Base-by-base conservation (phyloP, 2,797 vertebrate genomes). In the Mycteria americana region DNA sequence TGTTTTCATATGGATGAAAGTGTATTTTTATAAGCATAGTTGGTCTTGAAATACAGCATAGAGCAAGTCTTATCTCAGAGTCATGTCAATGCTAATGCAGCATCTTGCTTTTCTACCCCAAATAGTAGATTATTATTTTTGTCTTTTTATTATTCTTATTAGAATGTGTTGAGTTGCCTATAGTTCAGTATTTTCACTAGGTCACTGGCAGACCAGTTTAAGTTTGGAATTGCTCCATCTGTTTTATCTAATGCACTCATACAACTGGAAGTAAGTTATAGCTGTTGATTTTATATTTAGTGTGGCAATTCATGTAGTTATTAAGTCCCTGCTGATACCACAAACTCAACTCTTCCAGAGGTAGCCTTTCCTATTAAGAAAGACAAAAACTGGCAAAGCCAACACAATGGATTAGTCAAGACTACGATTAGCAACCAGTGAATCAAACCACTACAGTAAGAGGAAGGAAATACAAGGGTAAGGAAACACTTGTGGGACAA, bases 361-460 rank as follows among this genome's bases (percentile, higher is more conserved):
- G 89, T 93, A 94, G 73, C 94, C 92, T 93, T 95, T 96, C 91
- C 93, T 92, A 96, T 89, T 72, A 18, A 75, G n/a, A 56, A 69
- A 48, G 60, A 84, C 85, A 80, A 83, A 88, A 75, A 85, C 43
- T 3, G 1, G 80, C 81, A 93, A 90, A 93, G 68, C 81, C 92
- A 93, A 85, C 89, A 96, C 60, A 54, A 84, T 87, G 91, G 93
- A 74, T 93, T 77, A 93, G 80, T 91, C 76, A 88, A 77, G 76
- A 75, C 86, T 51, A 85, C 31, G 18, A 92, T 56, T 43, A 95
- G 85, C 93, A 96, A 97, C 84, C 18, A 48, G 68, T 93, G 67
- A 92, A 69, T 86, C 88, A 85, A 94, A 95, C 27, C 76, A 92
- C 39, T 57, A 88, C 48, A 72, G 82, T 5, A 72, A 86, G 39